phyloP scores from a whole-genome alignment of 2,888 invertebrate species.

The Pheosia gnoma region DNA sequence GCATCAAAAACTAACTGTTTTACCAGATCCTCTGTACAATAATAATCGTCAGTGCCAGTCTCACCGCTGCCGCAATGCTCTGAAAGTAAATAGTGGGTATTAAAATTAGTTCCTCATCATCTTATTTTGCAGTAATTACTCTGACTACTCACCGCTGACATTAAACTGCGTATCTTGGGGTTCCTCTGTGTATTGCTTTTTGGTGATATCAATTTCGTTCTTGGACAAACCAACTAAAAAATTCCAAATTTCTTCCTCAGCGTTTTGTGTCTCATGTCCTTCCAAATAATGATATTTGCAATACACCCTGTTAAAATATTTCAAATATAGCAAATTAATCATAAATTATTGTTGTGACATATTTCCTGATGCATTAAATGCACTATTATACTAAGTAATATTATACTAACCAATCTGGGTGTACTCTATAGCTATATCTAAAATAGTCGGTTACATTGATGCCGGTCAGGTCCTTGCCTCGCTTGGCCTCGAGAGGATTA shows the following conservation, averaged over 20 bases:
- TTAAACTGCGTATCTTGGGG: not conserved
- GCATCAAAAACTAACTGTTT: conserved; percentile 95
- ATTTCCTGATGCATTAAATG: too few relatives aligned
- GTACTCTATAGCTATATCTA: conserved; percentile 90
- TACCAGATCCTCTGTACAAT: conserved; percentile 93
- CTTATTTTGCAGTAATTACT: not conserved
- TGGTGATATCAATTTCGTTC: conserved; percentile 71
- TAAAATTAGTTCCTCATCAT: too few relatives aligned
- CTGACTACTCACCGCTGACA: not conserved
- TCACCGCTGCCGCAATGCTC: conserved; percentile 87
- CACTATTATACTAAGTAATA: not conserved
- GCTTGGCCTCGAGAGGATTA: conserved; percentile 88
- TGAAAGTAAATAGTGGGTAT: conserved; percentile 49
- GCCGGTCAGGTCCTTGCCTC: conserved; percentile 86
- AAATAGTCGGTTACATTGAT: conserved; percentile 90
- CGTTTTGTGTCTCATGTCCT: conserved; percentile 88
- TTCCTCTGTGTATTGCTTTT: conserved; percentile 66
- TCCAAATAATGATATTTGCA: conserved; percentile 94
- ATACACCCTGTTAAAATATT: conserved; percentile 87
- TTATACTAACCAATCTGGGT: conserved; percentile 90
- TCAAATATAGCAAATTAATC: not conserved
- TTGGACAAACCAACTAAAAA: conserved; percentile 88
- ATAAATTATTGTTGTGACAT: too few relatives aligned
- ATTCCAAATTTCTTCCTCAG: conserved; percentile 89
- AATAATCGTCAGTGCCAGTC: conserved; percentile 87